These are phyloP conservation scores for Xestia rhomboidea DNA, from an alignment of 2,888 invertebrate species.

Conservation along the genomic window DNA sequence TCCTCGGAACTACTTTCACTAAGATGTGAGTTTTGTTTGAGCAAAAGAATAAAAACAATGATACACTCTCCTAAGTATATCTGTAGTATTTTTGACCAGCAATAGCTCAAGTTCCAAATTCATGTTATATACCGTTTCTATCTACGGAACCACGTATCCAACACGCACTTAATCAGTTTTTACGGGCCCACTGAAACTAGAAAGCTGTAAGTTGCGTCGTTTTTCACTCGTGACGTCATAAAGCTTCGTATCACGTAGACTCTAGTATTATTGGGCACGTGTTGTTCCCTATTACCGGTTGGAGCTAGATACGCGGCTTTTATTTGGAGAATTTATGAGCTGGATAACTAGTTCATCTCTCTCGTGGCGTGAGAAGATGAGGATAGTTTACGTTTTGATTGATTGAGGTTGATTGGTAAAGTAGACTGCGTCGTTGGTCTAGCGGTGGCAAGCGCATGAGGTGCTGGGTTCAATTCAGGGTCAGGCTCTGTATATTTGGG, in stretches of 20 bases:
- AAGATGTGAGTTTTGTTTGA: too few relatives aligned
- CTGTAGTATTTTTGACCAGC: neutral
- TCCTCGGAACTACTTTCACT: too few relatives aligned
- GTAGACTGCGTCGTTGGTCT: too few relatives aligned
- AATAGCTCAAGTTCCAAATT: neutral
- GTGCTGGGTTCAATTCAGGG: too few relatives aligned
- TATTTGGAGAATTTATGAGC: conserved; percentile 23
- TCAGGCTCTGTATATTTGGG: too few relatives aligned
- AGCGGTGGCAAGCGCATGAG: too few relatives aligned
- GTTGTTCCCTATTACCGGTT: neutral
- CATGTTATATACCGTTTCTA: neutral
- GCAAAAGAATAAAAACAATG: too few relatives aligned
- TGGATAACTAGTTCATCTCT: neutral
- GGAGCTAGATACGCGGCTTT: neutral
- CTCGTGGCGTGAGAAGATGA: neutral
- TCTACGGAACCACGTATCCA: conserved; percentile 1
- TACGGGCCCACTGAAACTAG: neutral
- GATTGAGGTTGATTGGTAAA: neutral
- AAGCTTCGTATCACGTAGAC: conserved; percentile 22
- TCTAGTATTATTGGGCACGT: conserved; percentile 3
- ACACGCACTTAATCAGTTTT: neutral
- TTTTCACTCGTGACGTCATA: conserved; percentile 29
- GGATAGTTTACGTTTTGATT: neutral
- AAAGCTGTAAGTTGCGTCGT: conserved; percentile 1
- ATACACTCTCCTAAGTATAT: too few relatives aligned